phyloP scores from a whole-genome alignment of 92 coral and sea anemone genomes.

The Anthopleura xanthogrammica region DNA sequence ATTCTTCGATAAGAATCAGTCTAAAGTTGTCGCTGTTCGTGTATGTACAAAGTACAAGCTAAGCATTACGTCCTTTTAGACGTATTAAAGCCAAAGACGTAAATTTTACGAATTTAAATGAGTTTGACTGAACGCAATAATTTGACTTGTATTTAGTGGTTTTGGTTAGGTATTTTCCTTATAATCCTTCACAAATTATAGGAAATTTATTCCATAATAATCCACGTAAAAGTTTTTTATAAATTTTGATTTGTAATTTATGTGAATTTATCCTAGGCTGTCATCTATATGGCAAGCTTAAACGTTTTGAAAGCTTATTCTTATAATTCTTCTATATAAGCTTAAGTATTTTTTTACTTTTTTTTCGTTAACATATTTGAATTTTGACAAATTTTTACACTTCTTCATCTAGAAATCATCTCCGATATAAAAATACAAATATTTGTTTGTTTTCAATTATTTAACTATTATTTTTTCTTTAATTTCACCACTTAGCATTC shows the following conservation, averaged over 20 bases:
- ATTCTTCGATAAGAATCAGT: background rate
- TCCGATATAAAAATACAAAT: background rate
- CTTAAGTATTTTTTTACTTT: background rate
- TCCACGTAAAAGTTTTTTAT: constrained; percentile 14
- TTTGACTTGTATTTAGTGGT: constrained; percentile 4
- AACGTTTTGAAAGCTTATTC: background rate
- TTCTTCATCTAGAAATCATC: no score
- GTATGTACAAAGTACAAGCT: background rate
- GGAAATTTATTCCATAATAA: no score
- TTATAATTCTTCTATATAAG: background rate
- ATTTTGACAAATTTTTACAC: no score
- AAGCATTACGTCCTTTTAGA: background rate
- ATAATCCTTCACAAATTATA: background rate
- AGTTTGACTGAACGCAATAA: background rate
- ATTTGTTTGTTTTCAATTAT: background rate
- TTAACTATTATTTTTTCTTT: background rate
- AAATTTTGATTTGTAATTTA: constrained; percentile 15
- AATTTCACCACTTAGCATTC: background rate
- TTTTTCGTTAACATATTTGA: background rate
- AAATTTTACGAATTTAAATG: constrained; percentile 5
- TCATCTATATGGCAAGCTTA: no score
- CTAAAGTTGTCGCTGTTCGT: background rate
- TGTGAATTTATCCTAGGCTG: no score
- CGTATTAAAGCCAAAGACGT: background rate
- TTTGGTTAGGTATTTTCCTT: background rate